Evolutionary conservation across 1,140 invertebrate species (phyloP).

Genomic region (Tetraneura akinire): DNA sequence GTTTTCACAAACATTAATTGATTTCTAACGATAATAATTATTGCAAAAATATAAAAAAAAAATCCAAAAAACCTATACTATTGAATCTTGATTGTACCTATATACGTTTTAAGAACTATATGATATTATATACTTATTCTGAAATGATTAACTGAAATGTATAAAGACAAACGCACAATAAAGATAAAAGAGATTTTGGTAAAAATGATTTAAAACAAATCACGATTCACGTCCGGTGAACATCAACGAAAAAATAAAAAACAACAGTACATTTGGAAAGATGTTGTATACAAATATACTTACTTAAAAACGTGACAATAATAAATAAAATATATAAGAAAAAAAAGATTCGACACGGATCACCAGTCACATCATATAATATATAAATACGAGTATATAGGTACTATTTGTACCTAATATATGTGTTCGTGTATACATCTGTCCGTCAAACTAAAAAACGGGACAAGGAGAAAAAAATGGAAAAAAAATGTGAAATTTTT

Average conservation of each 20-base stretch:
- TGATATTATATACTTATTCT: neutral
- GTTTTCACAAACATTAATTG: no score
- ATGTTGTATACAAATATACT: no score
- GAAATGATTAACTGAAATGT: constrained; percentile 21
- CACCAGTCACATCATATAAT: neutral
- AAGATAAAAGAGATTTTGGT: constrained; percentile 10
- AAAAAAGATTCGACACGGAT: constrained; percentile 29
- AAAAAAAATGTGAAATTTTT: no score
- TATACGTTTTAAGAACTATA: neutral
- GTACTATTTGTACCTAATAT: no score
- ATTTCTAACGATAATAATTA: no score
- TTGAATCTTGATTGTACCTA: neutral
- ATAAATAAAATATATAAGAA: neutral
- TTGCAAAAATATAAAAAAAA: no score
- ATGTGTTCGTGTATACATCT: neutral
- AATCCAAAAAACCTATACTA: no score
- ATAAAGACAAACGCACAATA: no score
- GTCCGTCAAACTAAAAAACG: constrained; percentile 7
- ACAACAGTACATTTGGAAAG: no score
- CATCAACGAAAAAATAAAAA: neutral
- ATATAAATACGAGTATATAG: no score
- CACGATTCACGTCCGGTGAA: constrained; percentile 39
- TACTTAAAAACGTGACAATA: constrained; percentile 42
- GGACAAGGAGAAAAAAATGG: constrained; percentile 30
- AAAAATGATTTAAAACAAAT: constrained; percentile 35